phyloP scores from a whole-genome alignment of 2,797 vertebrate genomes.

The Sorex maritimensis region DNA sequence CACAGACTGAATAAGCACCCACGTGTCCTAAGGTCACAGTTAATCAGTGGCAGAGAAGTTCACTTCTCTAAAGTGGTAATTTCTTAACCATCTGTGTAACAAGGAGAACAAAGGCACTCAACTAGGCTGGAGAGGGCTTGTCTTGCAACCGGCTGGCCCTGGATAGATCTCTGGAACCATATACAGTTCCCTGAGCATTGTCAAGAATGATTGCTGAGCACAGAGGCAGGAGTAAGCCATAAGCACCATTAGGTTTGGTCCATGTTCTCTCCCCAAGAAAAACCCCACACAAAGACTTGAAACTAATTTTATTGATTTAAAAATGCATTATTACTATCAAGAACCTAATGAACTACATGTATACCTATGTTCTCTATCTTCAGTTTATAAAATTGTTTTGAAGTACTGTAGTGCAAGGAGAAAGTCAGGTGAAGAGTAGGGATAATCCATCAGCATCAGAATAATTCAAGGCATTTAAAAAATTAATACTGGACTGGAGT shows the following conservation, averaged over 20 bases:
- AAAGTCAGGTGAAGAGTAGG: constrained; percentile 6
- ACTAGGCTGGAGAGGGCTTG: neutral
- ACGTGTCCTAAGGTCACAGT: neutral
- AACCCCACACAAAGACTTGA: neutral
- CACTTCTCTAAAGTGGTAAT: neutral
- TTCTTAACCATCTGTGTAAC: neutral
- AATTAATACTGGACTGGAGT: neutral
- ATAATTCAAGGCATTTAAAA: too few relatives aligned
- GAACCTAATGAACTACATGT: neutral
- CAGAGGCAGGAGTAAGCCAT: too few relatives aligned
- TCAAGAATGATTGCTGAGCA: too few relatives aligned
- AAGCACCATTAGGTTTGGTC: too few relatives aligned
- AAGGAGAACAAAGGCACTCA: constrained; percentile 25
- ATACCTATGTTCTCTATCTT: neutral
- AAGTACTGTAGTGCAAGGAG: neutral
- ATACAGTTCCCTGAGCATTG: too few relatives aligned
- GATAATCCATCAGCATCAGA: neutral
- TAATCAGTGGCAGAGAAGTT: neutral
- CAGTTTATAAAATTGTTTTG: constrained; percentile 8
- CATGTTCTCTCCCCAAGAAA: too few relatives aligned
- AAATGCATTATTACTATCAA: constrained; percentile 27
- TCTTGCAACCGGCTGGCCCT: too few relatives aligned
- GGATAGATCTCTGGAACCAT: too few relatives aligned
- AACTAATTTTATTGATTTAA: neutral
- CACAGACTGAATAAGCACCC: neutral